Conservation (phyloP, 2,797 vertebrate species). For the Cercopithecus diana region DNA sequence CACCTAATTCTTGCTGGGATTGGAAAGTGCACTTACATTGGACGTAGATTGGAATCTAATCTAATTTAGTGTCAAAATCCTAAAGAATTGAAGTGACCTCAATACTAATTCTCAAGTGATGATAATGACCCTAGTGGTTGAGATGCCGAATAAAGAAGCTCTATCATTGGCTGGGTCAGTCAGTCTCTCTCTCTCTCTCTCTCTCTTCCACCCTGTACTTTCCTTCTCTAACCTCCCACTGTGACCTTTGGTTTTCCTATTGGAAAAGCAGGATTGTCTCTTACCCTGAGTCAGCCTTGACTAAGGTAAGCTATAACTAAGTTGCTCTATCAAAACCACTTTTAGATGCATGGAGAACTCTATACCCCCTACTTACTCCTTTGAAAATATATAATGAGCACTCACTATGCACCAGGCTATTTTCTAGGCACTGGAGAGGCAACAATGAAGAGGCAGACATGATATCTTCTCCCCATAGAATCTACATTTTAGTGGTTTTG, state of each 20-base stretch:
- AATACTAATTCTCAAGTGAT: background rate
- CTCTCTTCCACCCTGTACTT: background rate
- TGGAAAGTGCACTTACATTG: background rate
- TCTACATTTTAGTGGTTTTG: conserved; percentile 15
- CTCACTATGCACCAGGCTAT: background rate
- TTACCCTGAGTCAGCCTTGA: background rate
- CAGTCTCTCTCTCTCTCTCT: background rate
- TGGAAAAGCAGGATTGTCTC: background rate
- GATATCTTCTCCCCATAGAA: background rate
- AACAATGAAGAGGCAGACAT: background rate
- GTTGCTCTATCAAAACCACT: background rate
- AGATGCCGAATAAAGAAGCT: background rate
- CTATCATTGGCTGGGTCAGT: background rate
- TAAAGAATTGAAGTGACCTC: background rate
- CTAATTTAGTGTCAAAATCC: background rate
- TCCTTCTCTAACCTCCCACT: background rate
- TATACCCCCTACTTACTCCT: background rate
- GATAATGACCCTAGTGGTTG: background rate
- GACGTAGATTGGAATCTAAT: background rate
- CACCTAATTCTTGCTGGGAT: background rate
- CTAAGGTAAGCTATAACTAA: background rate
- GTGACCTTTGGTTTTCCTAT: background rate
- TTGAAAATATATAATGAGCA: background rate
- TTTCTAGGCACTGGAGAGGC: background rate
- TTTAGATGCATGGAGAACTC: background rate